Evolutionary conservation across 2,888 invertebrate genomes (phyloP), one percentile per base, ranked within the genome.

Genomic region (Poecilobothrus nobilitatus): DNA sequence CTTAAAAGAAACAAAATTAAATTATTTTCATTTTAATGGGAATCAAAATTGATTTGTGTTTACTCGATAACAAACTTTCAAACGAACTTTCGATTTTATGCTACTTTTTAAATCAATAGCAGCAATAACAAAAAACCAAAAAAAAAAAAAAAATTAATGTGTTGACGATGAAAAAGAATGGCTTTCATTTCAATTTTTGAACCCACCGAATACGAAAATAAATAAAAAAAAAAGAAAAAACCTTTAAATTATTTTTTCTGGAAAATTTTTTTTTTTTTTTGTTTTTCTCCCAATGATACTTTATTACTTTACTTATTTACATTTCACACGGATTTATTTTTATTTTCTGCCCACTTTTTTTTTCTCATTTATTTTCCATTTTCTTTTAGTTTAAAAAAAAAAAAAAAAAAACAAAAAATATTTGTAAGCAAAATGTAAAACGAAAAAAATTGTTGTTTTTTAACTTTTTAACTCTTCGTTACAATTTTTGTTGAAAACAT

Each of bases 381-480:
- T 10, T 27, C 27, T 37, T 37, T 8, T 37, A 37, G 12, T 37
- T 12, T 4, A 27, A 27, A 27, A 27, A 27, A 27, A 27, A 27
- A 27, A 27, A 27, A 27, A 27, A 2, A 27, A 27, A 27, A 27
- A 27, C 2, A 27, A 27, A 27, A 27, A 27, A 27, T 4, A 27
- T 4, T 5, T 41, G 41, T 41, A 41, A 41, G 41, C 15, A 15
- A 41, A 41, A 41, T 41, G 41, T 41, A 15, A 15, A 27, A 27
- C 27, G 27, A 27, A 5, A 53, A 53, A 18, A 18, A 15, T 44
- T 53, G 15, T 53, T 53, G n/a, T 53, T 53, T 53, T 12, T 53
- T 53, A 53, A 53, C 53, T 53, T 53, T 53, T 53, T 53, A 53
- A 53, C 53, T 53, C 53, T 53, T 53, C 53, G 53, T 53, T 15